Base-by-base conservation (phyloP, 2,888 invertebrate species). In the Erebia ligea region DNA sequence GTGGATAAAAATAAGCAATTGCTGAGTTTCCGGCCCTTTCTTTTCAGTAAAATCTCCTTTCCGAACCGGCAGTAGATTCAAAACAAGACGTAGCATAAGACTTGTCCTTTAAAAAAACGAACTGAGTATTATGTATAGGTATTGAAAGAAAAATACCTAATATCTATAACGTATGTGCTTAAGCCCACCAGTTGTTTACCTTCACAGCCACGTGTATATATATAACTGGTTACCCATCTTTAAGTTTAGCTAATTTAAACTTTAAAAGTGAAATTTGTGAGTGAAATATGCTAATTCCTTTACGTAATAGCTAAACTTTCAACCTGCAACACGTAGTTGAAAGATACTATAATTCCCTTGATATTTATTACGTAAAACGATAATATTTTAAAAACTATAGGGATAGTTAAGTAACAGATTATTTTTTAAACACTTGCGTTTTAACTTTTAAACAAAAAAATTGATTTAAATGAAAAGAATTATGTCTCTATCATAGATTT, bases 241-340 rank as follows among this genome's bases (percentile, higher is more conserved):
- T 15, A 50, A 50, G 57, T 67, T 72, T 59, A 54, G 40, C 15
- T 70, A 68, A 68, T 70, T 63, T 73, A 72, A 73, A 71, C 70
- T 71, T 63, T 69, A 75, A 76, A 78, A 76, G 77, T 77, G 79
- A 79, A 77, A 78, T 71, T 68, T 63, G 68, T 75, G 74, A 77
- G 75, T 76, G 76, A 73, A 69, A 73, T 79, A 76, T 75, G 70
- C 67, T 70, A 68, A 75, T 76, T 76, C 52, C 73, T 73, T 79
- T 76, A 75, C 71, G 70, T 76, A 77, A 79, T 59, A 73, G 69
- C 66, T 52, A 63, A 63, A 71, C 76, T 76, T 74, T 76, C 73
- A 62, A 62, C 62, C 25, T 21, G n/a, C 17, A 57, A 68, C 62
- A 65, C 66, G 71, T 73, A 48, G 17, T 58, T 50, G 2, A 19